A percentile compares a stretch with the other conserved stretches of the same genome.
Evolutionary conservation across 2,797 vertebrate genomes (phyloP).

Genomic region (Peromyscus eremicus): DNA sequence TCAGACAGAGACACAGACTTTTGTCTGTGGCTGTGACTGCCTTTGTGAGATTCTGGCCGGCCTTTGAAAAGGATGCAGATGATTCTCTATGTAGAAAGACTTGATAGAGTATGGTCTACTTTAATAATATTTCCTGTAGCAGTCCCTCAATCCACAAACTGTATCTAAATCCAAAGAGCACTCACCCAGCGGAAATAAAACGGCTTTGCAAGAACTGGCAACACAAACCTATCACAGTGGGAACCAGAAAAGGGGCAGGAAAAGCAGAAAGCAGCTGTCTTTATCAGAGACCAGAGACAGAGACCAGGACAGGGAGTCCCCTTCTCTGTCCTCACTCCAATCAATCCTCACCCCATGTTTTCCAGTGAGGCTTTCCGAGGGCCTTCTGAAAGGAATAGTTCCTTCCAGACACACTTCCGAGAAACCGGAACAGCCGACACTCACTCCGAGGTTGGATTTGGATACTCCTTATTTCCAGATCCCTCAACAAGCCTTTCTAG

Average conservation of each 20-base stretch:
- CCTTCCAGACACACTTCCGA: not conserved
- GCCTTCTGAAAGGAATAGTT: not conserved
- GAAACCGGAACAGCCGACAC: not conserved
- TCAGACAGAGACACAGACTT: not conserved
- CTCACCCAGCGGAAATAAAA: slow-evolving; percentile 2
- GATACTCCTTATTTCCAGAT: not conserved
- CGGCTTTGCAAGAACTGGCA: not conserved
- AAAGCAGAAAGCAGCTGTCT: not conserved
- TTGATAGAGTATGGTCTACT: not conserved
- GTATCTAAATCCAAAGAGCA: not conserved
- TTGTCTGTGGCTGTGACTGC: not conserved
- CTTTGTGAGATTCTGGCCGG: not conserved
- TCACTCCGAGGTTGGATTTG: slow-evolving; percentile 14
- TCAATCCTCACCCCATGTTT: not conserved
- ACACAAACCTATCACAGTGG: not conserved
- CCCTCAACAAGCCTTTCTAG: slow-evolving; percentile 1
- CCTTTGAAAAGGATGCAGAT: not conserved
- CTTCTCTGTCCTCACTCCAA: not conserved
- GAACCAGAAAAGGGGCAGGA: not conserved
- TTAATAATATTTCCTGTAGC: not conserved
- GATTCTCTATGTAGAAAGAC: not conserved
- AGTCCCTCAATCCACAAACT: not conserved
- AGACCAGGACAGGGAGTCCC: not conserved
- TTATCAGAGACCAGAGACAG: not conserved
- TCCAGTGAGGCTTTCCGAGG: not conserved